Base-by-base conservation (phyloP, 2,888 invertebrate genomes). In the Pharmacophagus antenor region DNA sequence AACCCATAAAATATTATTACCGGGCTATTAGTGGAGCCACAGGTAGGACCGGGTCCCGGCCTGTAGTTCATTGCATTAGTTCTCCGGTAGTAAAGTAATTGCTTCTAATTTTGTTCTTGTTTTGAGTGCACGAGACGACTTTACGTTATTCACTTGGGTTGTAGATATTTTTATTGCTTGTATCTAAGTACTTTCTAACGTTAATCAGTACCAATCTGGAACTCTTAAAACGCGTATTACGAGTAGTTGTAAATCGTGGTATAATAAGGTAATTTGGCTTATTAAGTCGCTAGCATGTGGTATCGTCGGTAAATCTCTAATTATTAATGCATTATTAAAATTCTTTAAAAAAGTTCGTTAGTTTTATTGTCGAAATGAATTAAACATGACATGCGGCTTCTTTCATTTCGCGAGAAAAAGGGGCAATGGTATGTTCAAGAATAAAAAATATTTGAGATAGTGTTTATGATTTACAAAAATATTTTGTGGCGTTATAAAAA, bases 1-100 rank as follows among this genome's bases (percentile, higher is more conserved):
- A 82, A 80, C 84, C 83, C 84, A 83, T 89, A 88, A 88, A 89
- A 85, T 85, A 85, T 85, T 88, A 87, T 88, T 85, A 85, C 84
- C 76, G 76, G 75, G 80, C 82, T 80, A 80, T 85, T 85, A 84
- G 74, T 73, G 64, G 77, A 85, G 84, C 88, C 80, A 86, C 89
- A 89, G 88, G 88, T 88, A 88, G 82, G 76, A 75, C 72, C 72
- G 73, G 74, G 79, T 73, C 74, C 71, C 72, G 72, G 74, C 77
- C 70, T 76, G 78, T 83, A 81, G 84, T 82, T 80, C 83, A 80
- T 76, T 82, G 76, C 78, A 70, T 76, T 66, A 80, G 78, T 77
- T 77, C 67, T 73, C 75, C 71, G 67, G 72, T 74, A 70, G 72
- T 73, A 77, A 77, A 81, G 82, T 85, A 87, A 87, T 85, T 83